Base-by-base conservation (phyloP, 1,140 invertebrate genomes). In the Maconellicoccus hirsutus region DNA sequence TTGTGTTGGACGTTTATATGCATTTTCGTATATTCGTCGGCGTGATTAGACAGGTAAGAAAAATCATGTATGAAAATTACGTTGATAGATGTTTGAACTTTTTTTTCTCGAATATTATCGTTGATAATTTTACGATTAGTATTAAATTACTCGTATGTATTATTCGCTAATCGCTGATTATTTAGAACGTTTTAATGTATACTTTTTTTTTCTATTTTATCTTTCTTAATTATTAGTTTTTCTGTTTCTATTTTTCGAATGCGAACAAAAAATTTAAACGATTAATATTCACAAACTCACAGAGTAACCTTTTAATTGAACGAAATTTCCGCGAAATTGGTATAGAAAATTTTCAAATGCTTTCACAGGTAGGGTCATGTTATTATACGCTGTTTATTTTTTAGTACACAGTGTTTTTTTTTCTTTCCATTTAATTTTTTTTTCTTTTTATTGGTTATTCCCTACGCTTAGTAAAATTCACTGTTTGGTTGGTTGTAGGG, bases 181-280 rank as follows among this genome's bases (percentile, higher is more conserved):
- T 33, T 33, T 33, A 22, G 70, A 66, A 42, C 71, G 23, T 23
- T 23, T 33, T 70, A 23, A 12, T 22, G 12, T 33, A 22, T 63
- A 52, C 21, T 63, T 33, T 27, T 25, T 52, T 12, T 72, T 61
- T 27, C 59, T 25, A 29, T 23, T 70, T 22, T 66, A 70, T 25
- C 39, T 23, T 70, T 69, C n/a, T 70, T 82, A 81, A 79, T 82
- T 74, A 75, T 77, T 76, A 72, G 71, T 76, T 77, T 33, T 12
- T 12, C 29, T 33, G 29, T 33, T 12, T 12, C 29, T 33, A 25
- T 38, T 70, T 70, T 71, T 71, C 19, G 10, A 16, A n/a, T n/a
- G n/a, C 25, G 21, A 25, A 69, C n/a, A 26, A 66, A 69, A 59
- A 69, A 33, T 70, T 70, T 27, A 63, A 21, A 69, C 42, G 69